A percentile compares a stretch with the other conserved stretches of the same genome.
Evolutionary conservation across 2,888 invertebrate species (phyloP).

Genomic region (Candidula unifasciata): DNA sequence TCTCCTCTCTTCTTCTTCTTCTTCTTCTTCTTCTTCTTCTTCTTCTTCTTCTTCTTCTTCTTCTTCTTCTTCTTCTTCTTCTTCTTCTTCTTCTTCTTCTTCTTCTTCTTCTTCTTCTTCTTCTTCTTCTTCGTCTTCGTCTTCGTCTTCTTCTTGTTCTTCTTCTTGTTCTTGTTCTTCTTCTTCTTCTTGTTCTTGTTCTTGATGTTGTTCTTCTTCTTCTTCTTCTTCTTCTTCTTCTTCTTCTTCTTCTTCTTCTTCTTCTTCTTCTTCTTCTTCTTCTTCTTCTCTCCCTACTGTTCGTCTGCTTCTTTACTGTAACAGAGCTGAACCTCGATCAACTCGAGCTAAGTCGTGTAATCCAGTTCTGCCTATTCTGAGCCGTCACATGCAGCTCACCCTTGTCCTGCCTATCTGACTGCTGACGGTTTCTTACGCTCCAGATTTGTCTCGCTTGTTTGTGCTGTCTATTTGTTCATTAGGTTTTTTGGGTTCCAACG

Average conservation of each 20-base stretch:
- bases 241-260: not conserved
- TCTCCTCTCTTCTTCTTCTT: conserved; percentile 26
- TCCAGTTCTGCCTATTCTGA: too few species aligned
- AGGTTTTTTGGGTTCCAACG: too few species aligned
- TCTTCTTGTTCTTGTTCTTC: not conserved
- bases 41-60: not conserved
- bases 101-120: not conserved
- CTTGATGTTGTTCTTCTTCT: not conserved
- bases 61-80: conserved; percentile 21
- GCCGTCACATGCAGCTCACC: too few species aligned
- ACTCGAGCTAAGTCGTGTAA: too few species aligned
- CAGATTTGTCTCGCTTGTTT: too few species aligned
- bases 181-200: not conserved
- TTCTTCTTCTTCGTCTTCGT: too few species aligned
- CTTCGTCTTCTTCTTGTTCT: too few species aligned
- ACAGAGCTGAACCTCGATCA: too few species aligned
- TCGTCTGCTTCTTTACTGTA: not conserved
- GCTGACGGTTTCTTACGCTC: too few species aligned
- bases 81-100: not conserved
- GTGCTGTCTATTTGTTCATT: too few species aligned
- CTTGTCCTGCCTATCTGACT: too few species aligned
- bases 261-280: not conserved
- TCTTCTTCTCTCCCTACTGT: not conserved
- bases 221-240: not conserved
- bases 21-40: conserved; percentile 28